A percentile compares a stretch with the other conserved stretches of the same genome.
Conservation (phyloP, 2,797 vertebrate species). For the Smutsia gigantea region DNA sequence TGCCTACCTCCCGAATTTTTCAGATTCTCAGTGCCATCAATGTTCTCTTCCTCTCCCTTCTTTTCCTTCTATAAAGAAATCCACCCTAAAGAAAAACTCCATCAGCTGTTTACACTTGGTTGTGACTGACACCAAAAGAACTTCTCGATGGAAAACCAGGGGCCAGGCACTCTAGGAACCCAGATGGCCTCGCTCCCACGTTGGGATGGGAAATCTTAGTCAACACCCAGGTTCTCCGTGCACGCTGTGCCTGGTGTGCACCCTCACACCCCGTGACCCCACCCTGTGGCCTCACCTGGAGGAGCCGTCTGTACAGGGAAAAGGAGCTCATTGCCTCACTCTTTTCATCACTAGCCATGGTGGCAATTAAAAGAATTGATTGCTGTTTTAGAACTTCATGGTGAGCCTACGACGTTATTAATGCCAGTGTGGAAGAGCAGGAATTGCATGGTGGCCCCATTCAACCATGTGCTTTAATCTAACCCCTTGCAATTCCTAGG, state of each 20-base stretch:
- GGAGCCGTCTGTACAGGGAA: background rate
- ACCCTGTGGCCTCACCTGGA: background rate
- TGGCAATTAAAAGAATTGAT: background rate
- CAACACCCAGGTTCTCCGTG: too few species aligned
- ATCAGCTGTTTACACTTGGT: fast-evolving
- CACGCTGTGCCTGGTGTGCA: background rate
- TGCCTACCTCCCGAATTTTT: background rate
- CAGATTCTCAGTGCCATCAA: too few species aligned
- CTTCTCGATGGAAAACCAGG: too few species aligned
- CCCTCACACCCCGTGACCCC: background rate
- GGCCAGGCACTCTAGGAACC: background rate
- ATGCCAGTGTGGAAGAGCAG: background rate
- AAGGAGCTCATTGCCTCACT: background rate
- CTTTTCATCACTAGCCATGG: background rate
- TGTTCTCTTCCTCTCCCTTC: too few species aligned
- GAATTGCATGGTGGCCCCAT: fast-evolving
- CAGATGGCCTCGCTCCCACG: too few species aligned
- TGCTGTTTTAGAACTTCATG: background rate
- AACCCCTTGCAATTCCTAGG: background rate
- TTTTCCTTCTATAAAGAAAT: background rate
- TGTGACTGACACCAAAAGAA: background rate
- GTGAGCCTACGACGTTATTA: background rate
- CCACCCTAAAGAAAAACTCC: background rate
- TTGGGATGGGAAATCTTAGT: too few species aligned
- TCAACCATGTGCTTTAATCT: background rate